Base-by-base conservation (phyloP, 2,113 vertebrate species). In the Nibea coibor region DNA sequence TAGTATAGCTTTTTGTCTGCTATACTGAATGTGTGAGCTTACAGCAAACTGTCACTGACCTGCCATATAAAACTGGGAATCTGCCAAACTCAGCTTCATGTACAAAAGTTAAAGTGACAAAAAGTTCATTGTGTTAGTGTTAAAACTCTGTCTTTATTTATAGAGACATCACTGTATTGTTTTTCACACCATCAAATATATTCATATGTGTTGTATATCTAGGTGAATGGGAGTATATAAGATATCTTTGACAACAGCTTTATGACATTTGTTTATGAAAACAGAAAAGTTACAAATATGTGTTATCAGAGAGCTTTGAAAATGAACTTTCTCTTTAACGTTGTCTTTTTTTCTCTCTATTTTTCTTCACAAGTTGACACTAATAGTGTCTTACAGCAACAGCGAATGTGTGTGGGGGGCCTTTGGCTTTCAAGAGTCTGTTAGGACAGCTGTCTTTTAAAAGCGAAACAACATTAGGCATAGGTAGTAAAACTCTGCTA, bases 371-470 rank as follows among this genome's bases (percentile, higher is more conserved):
- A 39, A 14, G 24, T 47, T 68, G 70, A 84, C 66, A 79, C 66
- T 75, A 85, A 82, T 82, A 66, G 54, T 47, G 43, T 79, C 65
- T 61, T 51, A 35, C 64, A 53, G 70, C 51, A 67, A 73, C 69
- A 62, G 8, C 53, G 35, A 47, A 43, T 66, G 51, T 58, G 75
- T 43, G 75, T 50, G 67, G 61, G 66, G 61, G 72, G 61, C 2
- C 17, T 50, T 70, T 61, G 26, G 54, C 43, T 73, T 42, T n/a
- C 0, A 1, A 61, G 24, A 54, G 72, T 81, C 65, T 74, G 74
- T 81, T 71, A 81, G 65, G 75, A 84, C 71, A 80, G 76, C 76
- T 81, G 68, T 85, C 83, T 74, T 82, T 83, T 67, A 85, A 78
- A 86, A 74, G 0, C 2, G 17, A 67, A 85, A 72, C 45, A 79